A percentile compares a stretch with the other conserved stretches of the same genome.
Conservation (phyloP, 2,888 invertebrate species). For the Sepioteuthis lessoniana region DNA sequence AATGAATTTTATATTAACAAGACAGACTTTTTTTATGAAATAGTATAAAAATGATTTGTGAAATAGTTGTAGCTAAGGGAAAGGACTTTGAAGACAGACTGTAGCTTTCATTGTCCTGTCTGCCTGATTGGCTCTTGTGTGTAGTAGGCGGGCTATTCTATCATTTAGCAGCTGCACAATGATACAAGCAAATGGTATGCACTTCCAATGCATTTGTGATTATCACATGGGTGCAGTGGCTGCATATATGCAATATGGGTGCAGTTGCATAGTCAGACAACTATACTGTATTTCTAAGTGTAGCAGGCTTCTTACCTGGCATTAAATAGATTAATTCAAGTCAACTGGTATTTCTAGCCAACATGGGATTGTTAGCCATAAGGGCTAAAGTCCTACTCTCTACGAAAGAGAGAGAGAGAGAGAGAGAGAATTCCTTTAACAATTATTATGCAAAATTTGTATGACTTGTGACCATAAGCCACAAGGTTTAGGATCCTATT, state of each 20-base stretch:
- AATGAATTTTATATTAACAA: neutral
- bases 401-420: neutral
- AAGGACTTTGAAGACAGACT: neutral
- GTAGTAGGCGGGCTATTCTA: neutral
- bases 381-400: neutral
- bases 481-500: too few species aligned
- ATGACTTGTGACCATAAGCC: too few species aligned
- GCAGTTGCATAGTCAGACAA: neutral
- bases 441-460: too few species aligned
- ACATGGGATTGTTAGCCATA: neutral
- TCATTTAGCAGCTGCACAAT: slow-evolving; percentile 33
- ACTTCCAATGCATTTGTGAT: slow-evolving; percentile 16
- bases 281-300: neutral
- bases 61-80: neutral
- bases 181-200: slow-evolving; percentile 33
- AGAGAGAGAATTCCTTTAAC: too few species aligned
- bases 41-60: neutral
- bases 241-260: slow-evolving; percentile 33
- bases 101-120: neutral
- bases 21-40: neutral
- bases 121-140: neutral
- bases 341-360: neutral
- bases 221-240: slow-evolving; percentile 33
- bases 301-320: slow-evolving; percentile 21
- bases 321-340: neutral